phyloP scores from a whole-genome alignment of 2,888 invertebrate genomes.

The Calliphora vomitoria region DNA sequence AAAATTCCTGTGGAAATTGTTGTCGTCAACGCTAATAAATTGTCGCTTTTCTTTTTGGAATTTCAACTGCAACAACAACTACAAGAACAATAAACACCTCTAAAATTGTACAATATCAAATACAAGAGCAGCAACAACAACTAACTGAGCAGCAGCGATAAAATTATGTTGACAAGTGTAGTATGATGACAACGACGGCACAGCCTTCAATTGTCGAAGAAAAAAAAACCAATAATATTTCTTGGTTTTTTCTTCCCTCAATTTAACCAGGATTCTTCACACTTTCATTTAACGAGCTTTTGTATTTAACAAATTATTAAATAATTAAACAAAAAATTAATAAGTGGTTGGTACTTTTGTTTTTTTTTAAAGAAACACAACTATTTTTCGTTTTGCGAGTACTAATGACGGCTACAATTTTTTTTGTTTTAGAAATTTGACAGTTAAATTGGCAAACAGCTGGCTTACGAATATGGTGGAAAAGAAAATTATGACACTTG shows the following conservation, averaged over 20 bases:
- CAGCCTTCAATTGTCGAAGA: slow-evolving; percentile 65
- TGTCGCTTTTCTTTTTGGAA: slow-evolving; percentile 40
- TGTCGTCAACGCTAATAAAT: slow-evolving; percentile 30
- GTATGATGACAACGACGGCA: slow-evolving; percentile 54
- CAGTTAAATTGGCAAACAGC: slow-evolving; percentile 19
- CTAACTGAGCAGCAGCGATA: slow-evolving; percentile 32
- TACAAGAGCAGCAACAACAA: slow-evolving; percentile 37
- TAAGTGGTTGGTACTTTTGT: slow-evolving; percentile 26
- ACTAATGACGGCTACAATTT: slow-evolving; percentile 44
- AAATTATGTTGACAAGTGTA: slow-evolving; percentile 60
- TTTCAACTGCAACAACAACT: slow-evolving; percentile 4
- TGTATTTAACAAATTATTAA: slow-evolving; percentile 38
- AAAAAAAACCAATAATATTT: slow-evolving; percentile 57
- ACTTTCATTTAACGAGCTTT: background rate
- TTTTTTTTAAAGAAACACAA: slow-evolving; percentile 50
- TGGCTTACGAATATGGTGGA: slow-evolving; percentile 11
- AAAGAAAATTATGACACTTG: slow-evolving; percentile 17
- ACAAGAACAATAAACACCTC: slow-evolving; percentile 26
- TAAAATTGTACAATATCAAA: slow-evolving; percentile 31
- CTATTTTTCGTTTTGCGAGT: slow-evolving; percentile 54
- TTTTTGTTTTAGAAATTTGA: slow-evolving; percentile 57
- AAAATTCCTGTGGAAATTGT: slow-evolving; percentile 12
- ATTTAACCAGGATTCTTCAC: background rate
- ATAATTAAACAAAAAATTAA: slow-evolving; percentile 40
- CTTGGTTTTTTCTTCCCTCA: slow-evolving; percentile 16